A percentile compares a stretch with the other conserved stretches of the same genome.
These are phyloP conservation scores for Lysiphlebus fabarum DNA, from an alignment of 1,140 invertebrate genomes.

Conservation along the genomic window DNA sequence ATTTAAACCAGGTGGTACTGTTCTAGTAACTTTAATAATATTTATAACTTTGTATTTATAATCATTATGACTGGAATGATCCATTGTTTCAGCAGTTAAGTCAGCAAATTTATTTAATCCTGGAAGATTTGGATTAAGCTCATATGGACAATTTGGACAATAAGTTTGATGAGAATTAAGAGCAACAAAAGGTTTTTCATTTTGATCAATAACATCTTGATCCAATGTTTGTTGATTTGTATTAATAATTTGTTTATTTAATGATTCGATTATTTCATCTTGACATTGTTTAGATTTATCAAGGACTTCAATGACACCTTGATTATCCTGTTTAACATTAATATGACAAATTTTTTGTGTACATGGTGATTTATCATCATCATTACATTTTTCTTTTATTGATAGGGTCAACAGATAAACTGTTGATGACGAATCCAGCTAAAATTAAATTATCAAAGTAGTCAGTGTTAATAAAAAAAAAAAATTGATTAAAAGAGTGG, in stretches of 20 bases:
- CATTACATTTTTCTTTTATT: constrained; percentile 36
- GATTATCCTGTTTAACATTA: constrained; percentile 38
- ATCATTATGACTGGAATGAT: constrained; percentile 38
- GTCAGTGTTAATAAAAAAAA: no score
- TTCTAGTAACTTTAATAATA: constrained; percentile 41
- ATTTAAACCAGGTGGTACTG: constrained; percentile 41
- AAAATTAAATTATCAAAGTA: constrained; percentile 23
- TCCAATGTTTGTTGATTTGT: constrained; percentile 36
- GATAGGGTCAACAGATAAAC: constrained; percentile 43
- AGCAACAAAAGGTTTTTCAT: constrained; percentile 44
- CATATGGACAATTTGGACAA: constrained; percentile 50
- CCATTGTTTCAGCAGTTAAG: constrained; percentile 40
- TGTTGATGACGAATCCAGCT: constrained; percentile 37
- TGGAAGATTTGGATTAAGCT: constrained; percentile 46
- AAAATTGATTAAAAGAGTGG: no score
- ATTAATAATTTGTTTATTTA: constrained; percentile 40
- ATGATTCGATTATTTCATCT: constrained; percentile 36
- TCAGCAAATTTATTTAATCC: constrained; percentile 38
- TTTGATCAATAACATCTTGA: constrained; percentile 37
- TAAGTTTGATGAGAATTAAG: constrained; percentile 38
- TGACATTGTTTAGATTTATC: constrained; percentile 41
- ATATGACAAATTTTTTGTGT: constrained; percentile 42
- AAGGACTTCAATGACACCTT: constrained; percentile 35
- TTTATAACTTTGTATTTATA: constrained; percentile 45
- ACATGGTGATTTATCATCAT: constrained; percentile 31